phyloP scores from a whole-genome alignment of 2,797 vertebrate genomes.

The Ataeniobius toweri region DNA sequence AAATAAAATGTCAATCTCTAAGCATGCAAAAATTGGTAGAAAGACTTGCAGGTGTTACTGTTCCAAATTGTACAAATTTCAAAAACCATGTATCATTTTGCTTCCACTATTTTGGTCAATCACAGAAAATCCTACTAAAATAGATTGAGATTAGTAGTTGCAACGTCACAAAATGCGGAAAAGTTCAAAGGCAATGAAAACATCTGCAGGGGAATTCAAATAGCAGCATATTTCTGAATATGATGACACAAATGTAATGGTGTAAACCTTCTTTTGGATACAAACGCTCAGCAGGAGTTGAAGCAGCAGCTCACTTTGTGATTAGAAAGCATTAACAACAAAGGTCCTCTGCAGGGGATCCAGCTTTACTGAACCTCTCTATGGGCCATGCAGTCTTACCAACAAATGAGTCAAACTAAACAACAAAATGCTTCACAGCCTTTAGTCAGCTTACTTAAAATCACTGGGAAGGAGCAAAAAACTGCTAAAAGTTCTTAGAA shows the following conservation, averaged over 20 bases:
- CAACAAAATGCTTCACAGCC: background rate
- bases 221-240: background rate
- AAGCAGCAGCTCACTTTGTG: background rate
- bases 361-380: background rate
- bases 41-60: too few species aligned
- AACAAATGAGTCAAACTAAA: background rate
- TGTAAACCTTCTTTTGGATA: background rate
- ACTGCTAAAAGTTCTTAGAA: background rate
- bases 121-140: background rate
- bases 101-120: background rate
- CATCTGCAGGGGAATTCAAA: background rate
- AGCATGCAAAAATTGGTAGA: too few species aligned
- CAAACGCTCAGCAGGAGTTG: slow-evolving; percentile 1
- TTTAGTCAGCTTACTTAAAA: background rate
- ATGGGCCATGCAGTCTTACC: background rate
- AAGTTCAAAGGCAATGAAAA: background rate
- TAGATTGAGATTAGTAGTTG: background rate
- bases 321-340: background rate
- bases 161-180: background rate
- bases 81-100: background rate
- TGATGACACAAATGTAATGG: background rate
- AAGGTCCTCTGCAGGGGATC: background rate
- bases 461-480: background rate
- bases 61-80: background rate
- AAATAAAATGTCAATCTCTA: too few species aligned